Evolutionary conservation across 2,797 vertebrate genomes (phyloP).

Genomic region (Bradypus variegatus): DNA sequence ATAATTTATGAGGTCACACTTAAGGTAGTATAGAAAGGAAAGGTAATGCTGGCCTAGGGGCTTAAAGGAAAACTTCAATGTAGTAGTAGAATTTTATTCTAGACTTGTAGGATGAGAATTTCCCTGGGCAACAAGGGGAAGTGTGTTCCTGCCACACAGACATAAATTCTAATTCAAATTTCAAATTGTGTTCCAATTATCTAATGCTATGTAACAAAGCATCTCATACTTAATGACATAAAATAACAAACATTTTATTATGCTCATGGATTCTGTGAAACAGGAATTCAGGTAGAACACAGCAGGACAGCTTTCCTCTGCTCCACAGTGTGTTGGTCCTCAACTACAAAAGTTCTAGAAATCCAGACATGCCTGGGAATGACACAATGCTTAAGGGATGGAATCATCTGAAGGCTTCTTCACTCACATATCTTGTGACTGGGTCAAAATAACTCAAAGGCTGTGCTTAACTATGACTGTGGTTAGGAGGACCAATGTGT

Average conservation of each 20-base stretch:
- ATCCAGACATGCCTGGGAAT: not conserved
- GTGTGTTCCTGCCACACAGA: not conserved
- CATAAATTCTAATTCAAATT: conserved; percentile 12
- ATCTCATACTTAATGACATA: not conserved
- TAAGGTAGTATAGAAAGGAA: not conserved
- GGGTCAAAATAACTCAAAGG: not conserved
- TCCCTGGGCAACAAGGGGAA: not conserved
- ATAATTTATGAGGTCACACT: not conserved
- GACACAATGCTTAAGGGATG: not conserved
- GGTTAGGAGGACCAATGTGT: not conserved
- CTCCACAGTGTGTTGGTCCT: not conserved
- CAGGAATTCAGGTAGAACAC: not conserved
- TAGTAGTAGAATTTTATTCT: not conserved
- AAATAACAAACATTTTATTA: not conserved
- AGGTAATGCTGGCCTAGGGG: not conserved
- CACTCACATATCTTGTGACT: not conserved
- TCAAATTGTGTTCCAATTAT: not conserved
- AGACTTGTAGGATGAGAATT: not conserved
- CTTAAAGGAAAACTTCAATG: not conserved
- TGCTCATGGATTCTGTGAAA: not conserved
- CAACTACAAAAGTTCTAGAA: not conserved
- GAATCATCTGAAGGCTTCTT: not conserved
- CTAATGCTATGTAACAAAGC: not conserved
- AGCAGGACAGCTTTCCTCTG: not conserved
- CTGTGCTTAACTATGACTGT: not conserved